phyloP scores from a whole-genome alignment of 2,113 vertebrate genomes.

The Galeopterus variegatus region DNA sequence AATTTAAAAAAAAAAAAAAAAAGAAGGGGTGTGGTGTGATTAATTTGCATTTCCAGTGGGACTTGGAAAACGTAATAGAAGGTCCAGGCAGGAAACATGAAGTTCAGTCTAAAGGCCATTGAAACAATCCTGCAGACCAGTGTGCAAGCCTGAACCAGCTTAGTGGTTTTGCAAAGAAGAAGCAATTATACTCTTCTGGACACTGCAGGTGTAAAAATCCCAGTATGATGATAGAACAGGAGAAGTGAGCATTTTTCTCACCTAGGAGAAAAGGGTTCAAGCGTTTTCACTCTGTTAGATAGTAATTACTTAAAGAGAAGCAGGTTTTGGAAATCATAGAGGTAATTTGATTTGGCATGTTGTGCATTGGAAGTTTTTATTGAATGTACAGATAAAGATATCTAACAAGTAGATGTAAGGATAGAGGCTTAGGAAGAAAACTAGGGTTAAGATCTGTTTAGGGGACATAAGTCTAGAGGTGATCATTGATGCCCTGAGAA shows the following conservation, averaged over 20 bases:
- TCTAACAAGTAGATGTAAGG: neutral
- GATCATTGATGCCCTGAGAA: neutral
- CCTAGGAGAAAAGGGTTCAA: neutral
- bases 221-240: neutral
- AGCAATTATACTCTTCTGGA: neutral
- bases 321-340: neutral
- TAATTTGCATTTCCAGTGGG: neutral
- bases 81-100: neutral
- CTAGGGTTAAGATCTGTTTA: neutral
- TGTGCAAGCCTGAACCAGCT: neutral
- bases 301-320: neutral
- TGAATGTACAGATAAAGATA: neutral
- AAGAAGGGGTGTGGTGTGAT: neutral
- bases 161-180: neutral
- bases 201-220: neutral
- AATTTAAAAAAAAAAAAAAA: too few relatives aligned
- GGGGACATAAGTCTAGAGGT: neutral
- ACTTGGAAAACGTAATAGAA: neutral
- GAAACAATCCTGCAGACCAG: neutral
- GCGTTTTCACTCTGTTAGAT: too few relatives aligned
- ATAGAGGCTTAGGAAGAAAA: neutral
- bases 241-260: neutral
- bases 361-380: neutral
- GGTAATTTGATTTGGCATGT: neutral
- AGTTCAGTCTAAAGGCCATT: neutral